Evolutionary conservation across 2,113 vertebrate genomes (phyloP).

Genomic region (Tragelaphus strepsiceros): DNA sequence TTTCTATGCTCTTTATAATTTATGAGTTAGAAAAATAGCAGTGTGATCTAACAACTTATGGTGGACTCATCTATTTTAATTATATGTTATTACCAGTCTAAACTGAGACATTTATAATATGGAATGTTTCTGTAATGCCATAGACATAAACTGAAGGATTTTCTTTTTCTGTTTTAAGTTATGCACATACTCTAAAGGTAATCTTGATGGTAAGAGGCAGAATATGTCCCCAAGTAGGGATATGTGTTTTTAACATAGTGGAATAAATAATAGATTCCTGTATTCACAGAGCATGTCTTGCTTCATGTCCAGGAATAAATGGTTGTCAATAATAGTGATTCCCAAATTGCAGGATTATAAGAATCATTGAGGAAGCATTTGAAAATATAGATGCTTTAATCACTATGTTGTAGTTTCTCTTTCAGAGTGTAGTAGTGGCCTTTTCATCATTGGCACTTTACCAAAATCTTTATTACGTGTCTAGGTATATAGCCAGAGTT

Average conservation of each 20-base stretch:
- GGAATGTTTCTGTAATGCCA: not conserved
- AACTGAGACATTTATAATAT: not conserved
- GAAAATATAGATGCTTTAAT: not conserved
- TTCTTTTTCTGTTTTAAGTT: not conserved
- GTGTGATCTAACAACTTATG: not conserved
- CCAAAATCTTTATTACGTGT: not conserved
- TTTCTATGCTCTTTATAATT: not conserved
- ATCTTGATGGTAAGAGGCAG: not conserved
- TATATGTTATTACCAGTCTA: not conserved
- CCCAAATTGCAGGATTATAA: not conserved
- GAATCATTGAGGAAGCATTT: not conserved
- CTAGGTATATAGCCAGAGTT: not conserved
- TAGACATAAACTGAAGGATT: not conserved
- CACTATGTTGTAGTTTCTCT: not conserved
- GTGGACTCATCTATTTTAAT: constrained; percentile 30
- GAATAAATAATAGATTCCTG: not conserved
- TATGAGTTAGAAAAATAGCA: not conserved
- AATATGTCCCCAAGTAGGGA: not conserved
- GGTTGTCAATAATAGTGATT: not conserved
- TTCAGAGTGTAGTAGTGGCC: not conserved
- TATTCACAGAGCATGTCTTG: not conserved
- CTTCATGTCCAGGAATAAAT: not conserved
- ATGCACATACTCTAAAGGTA: not conserved
- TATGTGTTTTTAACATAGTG: not conserved
- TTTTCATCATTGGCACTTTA: not conserved